Evolutionary conservation across 2,888 invertebrate species (phyloP).

Genomic region (Deroplatys truncata): DNA sequence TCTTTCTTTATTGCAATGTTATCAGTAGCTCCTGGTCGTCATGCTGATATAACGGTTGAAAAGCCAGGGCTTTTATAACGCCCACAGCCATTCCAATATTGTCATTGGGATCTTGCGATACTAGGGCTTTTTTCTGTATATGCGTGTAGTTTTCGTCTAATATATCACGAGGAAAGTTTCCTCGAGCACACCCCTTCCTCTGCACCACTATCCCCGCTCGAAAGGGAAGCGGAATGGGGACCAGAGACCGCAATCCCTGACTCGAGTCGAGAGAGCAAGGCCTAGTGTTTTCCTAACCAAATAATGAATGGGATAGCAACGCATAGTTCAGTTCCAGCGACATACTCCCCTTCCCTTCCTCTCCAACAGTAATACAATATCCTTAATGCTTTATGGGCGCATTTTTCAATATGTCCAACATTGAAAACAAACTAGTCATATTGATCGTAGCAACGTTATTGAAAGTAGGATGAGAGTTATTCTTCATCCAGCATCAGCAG

Average conservation of each 20-base stretch:
- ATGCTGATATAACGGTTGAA: neutral
- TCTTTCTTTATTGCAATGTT: neutral
- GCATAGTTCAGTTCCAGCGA: neutral
- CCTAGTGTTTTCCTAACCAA: neutral
- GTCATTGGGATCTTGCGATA: neutral
- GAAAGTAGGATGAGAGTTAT: slow-evolving; percentile 1
- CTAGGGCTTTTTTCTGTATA: neutral
- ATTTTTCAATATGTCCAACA: slow-evolving; percentile 12
- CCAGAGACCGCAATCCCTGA: neutral
- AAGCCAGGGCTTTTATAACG: neutral
- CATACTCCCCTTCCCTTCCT: neutral
- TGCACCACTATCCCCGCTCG: neutral
- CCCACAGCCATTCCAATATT: neutral
- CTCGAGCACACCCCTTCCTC: neutral
- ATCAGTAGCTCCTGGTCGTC: neutral
- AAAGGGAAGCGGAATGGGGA: neutral
- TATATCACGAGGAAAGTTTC: neutral
- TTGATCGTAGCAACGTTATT: slow-evolving; percentile 2
- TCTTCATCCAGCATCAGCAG: neutral
- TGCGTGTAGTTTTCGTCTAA: neutral
- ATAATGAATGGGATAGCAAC: neutral
- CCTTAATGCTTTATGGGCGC: slow-evolving; percentile 5
- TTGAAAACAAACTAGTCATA: slow-evolving; percentile 6
- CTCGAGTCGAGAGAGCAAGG: neutral
- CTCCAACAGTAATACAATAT: neutral